A percentile compares a stretch with the other conserved stretches of the same genome.
Evolutionary conservation across 2,888 invertebrate genomes (phyloP).

Genomic region (Oscheius sp.): DNA sequence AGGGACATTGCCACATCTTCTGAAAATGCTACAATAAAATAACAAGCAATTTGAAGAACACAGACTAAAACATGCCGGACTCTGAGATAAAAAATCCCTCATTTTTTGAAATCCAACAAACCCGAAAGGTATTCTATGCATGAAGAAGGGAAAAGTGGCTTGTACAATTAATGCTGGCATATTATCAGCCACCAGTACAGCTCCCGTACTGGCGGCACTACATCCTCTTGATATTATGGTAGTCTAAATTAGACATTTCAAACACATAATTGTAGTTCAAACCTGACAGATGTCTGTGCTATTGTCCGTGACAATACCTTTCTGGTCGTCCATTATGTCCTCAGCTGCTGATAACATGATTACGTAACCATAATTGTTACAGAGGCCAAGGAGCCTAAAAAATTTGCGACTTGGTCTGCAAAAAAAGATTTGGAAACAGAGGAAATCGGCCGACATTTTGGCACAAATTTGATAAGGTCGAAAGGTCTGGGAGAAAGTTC

Average conservation of each 20-base stretch:
- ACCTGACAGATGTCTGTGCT: conserved; percentile 23
- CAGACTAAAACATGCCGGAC: conserved; percentile 62
- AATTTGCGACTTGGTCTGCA: neutral
- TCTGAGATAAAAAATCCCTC: conserved; percentile 45
- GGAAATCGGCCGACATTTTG: neutral
- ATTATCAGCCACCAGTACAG: conserved; percentile 85
- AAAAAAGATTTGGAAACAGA: neutral
- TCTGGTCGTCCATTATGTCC: conserved; percentile 78
- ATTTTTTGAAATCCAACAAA: too few relatives aligned
- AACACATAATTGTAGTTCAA: neutral
- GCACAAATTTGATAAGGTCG: neutral
- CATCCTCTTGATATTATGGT: conserved; percentile 39
- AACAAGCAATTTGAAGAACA: conserved; percentile 60
- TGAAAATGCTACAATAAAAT: conserved; percentile 69
- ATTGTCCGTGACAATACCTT: conserved; percentile 37
- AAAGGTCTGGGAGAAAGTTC: neutral
- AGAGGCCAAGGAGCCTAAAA: conserved; percentile 82
- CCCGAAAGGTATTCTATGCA: conserved; percentile 75
- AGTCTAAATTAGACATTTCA: too few relatives aligned
- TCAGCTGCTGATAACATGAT: conserved; percentile 88
- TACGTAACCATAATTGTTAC: conserved; percentile 88
- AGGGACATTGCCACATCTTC: conserved; percentile 53
- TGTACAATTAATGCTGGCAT: conserved; percentile 83
- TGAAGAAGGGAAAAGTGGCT: conserved; percentile 80
- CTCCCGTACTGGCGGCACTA: conserved; percentile 71